phyloP scores from a whole-genome alignment of 2,113 vertebrate genomes.

The Hiodon alosoides region DNA sequence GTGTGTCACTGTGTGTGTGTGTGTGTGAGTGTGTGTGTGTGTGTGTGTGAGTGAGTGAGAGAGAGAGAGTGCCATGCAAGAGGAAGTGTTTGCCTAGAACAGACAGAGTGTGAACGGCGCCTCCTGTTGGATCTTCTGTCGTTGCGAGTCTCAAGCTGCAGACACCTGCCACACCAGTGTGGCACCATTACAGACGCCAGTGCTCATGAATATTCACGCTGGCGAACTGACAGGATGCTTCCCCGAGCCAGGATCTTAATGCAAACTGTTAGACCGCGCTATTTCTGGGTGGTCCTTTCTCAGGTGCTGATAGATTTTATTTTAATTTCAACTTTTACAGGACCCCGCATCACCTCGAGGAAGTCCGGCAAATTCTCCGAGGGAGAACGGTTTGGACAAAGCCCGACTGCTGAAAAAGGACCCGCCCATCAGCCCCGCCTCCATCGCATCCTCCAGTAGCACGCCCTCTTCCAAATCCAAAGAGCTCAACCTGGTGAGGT shows the following conservation, averaged over 20 bases:
- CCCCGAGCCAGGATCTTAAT: not conserved
- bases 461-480: constrained; percentile 98
- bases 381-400: constrained; percentile 96
- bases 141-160: not conserved
- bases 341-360: constrained; percentile 92
- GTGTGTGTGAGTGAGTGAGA: not conserved
- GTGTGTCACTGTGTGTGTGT: not conserved
- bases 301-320: not conserved
- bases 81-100: not conserved
- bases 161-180: not conserved
- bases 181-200: not conserved
- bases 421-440: constrained; percentile 91
- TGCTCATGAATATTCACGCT: constrained; percentile 13
- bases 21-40: not conserved
- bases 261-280: not conserved
- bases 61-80: not conserved
- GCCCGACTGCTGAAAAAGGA: constrained; percentile 92
- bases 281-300: not conserved
- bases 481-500: constrained; percentile 93
- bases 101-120: not conserved
- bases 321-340: constrained; percentile 45
- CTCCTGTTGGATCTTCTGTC: not conserved
- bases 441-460: constrained; percentile 95
- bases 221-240: not conserved
- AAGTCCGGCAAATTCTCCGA: constrained; percentile 89